These are phyloP conservation scores for Tyrophagus putrescentiae DNA, from an alignment of 1,140 invertebrate genomes.

Conservation along the genomic window DNA sequence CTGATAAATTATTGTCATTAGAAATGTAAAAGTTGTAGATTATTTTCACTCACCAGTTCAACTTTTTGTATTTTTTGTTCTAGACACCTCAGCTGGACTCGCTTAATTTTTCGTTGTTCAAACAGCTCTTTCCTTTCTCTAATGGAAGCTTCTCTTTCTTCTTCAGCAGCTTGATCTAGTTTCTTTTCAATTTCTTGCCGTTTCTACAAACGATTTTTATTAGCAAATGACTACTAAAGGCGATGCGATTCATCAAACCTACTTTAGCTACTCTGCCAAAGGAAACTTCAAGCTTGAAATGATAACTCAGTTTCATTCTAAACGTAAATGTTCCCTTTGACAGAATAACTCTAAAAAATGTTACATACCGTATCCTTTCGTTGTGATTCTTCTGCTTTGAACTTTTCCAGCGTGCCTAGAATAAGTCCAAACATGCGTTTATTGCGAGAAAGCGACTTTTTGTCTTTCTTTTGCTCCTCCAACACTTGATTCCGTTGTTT, in stretches of 20 bases:
- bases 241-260: too few relatives aligned
- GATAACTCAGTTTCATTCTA: constrained; percentile 28
- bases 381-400: constrained; percentile 81
- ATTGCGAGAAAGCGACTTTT: constrained; percentile 62
- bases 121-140: constrained; percentile 72
- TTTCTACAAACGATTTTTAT: too few relatives aligned
- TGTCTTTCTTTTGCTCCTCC: constrained; percentile 65
- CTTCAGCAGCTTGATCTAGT: constrained; percentile 71
- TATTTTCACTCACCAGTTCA: constrained; percentile 50
- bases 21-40: not conserved
- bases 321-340: not conserved
- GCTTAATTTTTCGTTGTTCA: constrained; percentile 62
- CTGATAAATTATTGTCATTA: constrained; percentile 30
- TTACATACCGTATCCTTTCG: constrained; percentile 48
- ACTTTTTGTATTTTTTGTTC: constrained; percentile 77
- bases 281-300: constrained; percentile 22
- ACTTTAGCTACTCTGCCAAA: too few relatives aligned
- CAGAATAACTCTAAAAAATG: not conserved
- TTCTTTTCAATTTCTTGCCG: constrained; percentile 78
- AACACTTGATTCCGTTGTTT: constrained; percentile 55
- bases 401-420: constrained; percentile 81
- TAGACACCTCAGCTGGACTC: constrained; percentile 69
- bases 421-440: constrained; percentile 86
- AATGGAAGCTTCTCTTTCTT: constrained; percentile 68
- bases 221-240: too few relatives aligned